Percentiles rank a stretch among this genome's conserved stretches.
Conservation (phyloP, 2,888 invertebrate species). For the Pterostichus madidus region DNA sequence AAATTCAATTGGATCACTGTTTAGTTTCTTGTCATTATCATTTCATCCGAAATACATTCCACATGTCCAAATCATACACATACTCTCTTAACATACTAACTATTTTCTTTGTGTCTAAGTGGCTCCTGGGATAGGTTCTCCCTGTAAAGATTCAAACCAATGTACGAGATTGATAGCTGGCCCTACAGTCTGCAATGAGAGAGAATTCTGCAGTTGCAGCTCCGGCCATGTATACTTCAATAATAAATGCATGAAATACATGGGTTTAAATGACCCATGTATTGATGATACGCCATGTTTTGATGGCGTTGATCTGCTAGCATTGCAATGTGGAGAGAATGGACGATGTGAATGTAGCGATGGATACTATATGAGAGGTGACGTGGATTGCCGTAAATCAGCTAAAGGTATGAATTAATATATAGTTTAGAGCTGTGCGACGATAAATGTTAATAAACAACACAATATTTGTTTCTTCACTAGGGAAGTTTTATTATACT, state of each 20-base stretch:
- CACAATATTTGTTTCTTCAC: too few relatives aligned
- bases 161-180: constrained; percentile 11
- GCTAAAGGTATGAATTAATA: constrained; percentile 19
- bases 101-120: constrained; percentile 31
- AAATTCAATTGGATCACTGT: too few relatives aligned
- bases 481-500: too few relatives aligned
- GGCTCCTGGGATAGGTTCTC: constrained; percentile 8
- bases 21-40: too few relatives aligned
- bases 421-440: too few relatives aligned
- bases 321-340: background rate
- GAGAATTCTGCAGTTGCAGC: background rate
- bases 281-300: constrained; percentile 1
- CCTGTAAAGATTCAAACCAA: constrained; percentile 11
- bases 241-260: constrained; percentile 16
- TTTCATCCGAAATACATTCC: too few relatives aligned
- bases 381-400: background rate
- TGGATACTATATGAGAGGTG: constrained; percentile 24
- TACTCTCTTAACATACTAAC: too few relatives aligned
- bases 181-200: background rate
- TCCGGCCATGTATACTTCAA: background rate
- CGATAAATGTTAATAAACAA: too few relatives aligned
- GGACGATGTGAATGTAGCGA: constrained; percentile 5
- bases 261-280: constrained; percentile 11
- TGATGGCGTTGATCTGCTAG: constrained; percentile 28
- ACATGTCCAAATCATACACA: too few relatives aligned